These are phyloP conservation scores for Anolis sagrei DNA, from an alignment of 2,113 vertebrate genomes.

Conservation along the genomic window DNA sequence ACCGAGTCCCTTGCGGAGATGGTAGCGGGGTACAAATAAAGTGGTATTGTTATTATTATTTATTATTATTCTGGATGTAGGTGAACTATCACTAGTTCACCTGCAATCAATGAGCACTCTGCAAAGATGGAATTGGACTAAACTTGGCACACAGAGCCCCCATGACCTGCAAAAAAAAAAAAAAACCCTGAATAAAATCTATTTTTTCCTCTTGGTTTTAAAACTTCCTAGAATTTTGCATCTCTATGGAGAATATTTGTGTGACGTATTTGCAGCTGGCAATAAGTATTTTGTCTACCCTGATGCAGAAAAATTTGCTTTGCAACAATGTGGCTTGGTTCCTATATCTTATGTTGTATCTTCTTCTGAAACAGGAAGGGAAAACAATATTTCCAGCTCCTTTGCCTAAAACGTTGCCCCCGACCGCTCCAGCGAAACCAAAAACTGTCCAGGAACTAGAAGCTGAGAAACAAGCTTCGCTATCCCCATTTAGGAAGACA, in stretches of 20 bases:
- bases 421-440: slow-evolving; percentile 65
- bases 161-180: too few species aligned
- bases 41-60: too few species aligned
- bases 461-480: slow-evolving; percentile 66
- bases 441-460: slow-evolving; percentile 68
- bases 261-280: not conserved
- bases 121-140: too few species aligned
- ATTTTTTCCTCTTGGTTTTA: too few species aligned
- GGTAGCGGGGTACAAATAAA: too few species aligned
- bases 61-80: too few species aligned
- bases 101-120: too few species aligned
- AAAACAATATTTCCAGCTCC: slow-evolving; percentile 27
- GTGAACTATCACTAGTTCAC: too few species aligned
- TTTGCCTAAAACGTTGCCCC: slow-evolving; percentile 24
- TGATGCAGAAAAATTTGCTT: not conserved
- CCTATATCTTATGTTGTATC: not conserved
- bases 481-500: slow-evolving; percentile 75
- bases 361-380: slow-evolving; percentile 11
- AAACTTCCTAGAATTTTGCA: too few species aligned
- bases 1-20: too few species aligned
- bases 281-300: not conserved
- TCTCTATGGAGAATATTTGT: not conserved
- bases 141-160: too few species aligned
- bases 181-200: too few species aligned
- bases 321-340: not conserved